phyloP scores from a whole-genome alignment of 2,888 invertebrate genomes.

The Schizotus pectinicornis region DNA sequence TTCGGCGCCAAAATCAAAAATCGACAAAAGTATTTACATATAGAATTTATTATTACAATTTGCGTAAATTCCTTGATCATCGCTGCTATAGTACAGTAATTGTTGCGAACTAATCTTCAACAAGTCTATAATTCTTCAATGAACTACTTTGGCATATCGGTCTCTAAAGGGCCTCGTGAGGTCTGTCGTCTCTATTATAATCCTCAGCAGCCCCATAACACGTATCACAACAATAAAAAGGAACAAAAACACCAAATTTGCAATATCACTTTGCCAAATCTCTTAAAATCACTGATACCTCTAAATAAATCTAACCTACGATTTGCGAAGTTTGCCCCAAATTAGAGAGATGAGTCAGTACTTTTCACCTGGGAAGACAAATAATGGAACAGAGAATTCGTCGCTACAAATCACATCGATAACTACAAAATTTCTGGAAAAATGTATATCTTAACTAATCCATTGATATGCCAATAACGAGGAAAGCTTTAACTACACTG shows the following conservation, averaged over 20 bases:
- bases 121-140: constrained; percentile 4
- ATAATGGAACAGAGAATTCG: background rate
- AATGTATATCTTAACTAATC: background rate
- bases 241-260: constrained; percentile 13
- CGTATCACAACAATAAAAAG: constrained; percentile 15
- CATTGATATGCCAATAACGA: constrained; percentile 11
- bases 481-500: too few relatives aligned
- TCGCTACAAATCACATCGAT: background rate
- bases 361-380: constrained; percentile 2
- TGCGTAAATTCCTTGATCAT: background rate
- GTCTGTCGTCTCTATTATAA: background rate
- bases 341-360: too few relatives aligned
- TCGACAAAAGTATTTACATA: background rate
- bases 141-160: constrained; percentile 12
- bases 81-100: background rate
- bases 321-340: too few relatives aligned
- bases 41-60: constrained; percentile 20
- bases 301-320: too few relatives aligned
- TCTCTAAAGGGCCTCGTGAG: background rate
- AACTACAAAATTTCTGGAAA: background rate
- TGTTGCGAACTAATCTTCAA: background rate
- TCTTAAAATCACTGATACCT: constrained; percentile 22
- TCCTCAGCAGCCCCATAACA: background rate
- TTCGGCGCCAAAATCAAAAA: constrained; percentile 44
- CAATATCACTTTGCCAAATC: background rate